Conservation (phyloP, 2,797 vertebrate species). For the Brotogeris chrysoptera region DNA sequence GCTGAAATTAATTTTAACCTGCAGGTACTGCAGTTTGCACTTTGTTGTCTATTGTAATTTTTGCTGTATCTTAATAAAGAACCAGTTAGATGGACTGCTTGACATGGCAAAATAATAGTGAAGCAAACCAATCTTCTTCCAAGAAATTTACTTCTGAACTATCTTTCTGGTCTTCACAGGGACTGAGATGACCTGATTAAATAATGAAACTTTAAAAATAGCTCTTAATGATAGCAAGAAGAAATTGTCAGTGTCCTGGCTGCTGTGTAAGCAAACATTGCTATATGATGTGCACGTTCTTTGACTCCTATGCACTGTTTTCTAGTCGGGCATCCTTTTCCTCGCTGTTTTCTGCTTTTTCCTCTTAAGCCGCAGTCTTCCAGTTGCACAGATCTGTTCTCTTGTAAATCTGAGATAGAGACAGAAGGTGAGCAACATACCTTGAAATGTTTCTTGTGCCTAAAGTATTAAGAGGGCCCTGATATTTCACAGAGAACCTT, state of each 20-base stretch:
- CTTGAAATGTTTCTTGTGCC: neutral
- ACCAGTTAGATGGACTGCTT: neutral
- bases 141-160: neutral
- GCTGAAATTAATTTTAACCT: neutral
- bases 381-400: fast-evolving
- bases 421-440: neutral
- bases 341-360: neutral
- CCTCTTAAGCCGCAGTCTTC: neutral
- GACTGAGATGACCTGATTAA: neutral
- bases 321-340: neutral
- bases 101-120: neutral
- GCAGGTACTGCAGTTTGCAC: neutral
- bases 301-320: neutral
- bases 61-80: neutral
- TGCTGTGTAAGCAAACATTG: neutral
- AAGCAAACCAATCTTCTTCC: neutral
- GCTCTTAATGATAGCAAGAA: neutral
- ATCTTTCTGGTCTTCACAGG: neutral
- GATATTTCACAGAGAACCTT: neutral
- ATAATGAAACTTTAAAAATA: neutral
- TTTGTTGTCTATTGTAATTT: neutral
- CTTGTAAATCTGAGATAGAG: neutral
- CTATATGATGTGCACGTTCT: neutral
- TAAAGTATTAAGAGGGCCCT: neutral
- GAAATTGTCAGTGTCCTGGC: neutral